These are phyloP conservation scores for Drosophila robusta DNA, from an alignment of 2,888 invertebrate species.

Conservation along the genomic window DNA sequence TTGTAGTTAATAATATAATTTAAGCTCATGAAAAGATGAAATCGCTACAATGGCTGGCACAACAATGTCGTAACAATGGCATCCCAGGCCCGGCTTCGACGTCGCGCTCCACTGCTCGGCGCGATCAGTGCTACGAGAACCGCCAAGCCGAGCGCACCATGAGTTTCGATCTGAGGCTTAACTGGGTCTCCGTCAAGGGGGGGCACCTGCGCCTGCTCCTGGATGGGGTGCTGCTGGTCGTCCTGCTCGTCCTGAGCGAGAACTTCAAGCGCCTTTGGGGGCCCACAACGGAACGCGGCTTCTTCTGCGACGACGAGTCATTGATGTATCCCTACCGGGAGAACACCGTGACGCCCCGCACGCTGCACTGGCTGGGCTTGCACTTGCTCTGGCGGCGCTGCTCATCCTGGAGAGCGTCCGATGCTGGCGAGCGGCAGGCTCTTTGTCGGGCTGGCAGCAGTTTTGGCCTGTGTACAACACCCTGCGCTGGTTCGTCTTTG, in stretches of 20 bases:
- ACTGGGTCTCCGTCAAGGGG: not conserved
- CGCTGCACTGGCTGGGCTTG: constrained; percentile 46
- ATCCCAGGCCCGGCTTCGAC: constrained; percentile 26
- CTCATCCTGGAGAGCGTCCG: constrained; percentile 45
- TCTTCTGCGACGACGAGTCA: constrained; percentile 72
- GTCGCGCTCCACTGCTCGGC: constrained; percentile 1
- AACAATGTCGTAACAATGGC: constrained; percentile 7
- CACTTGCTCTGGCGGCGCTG: constrained; percentile 46
- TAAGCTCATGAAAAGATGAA: constrained; percentile 5
- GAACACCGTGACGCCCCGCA: constrained; percentile 48
- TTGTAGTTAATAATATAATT: constrained; percentile 5
- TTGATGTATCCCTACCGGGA: constrained; percentile 72
- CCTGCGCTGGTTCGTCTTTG: constrained; percentile 63
- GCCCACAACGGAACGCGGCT: constrained; percentile 62
- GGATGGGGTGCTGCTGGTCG: constrained; percentile 40
- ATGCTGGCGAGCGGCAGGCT: constrained; percentile 3
- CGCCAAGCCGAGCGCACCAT: constrained; percentile 48
- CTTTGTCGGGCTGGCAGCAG: constrained; percentile 10
- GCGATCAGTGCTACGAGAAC: constrained; percentile 48
- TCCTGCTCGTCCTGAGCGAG: constrained; percentile 27
- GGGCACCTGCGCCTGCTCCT: constrained; percentile 30
- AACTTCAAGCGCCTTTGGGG: constrained; percentile 39
- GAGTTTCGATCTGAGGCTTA: constrained; percentile 34
- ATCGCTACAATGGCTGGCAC: not conserved
- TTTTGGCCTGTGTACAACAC: constrained; percentile 46